These are phyloP conservation scores for Pangasianodon hypophthalmus DNA, from an alignment of 2,113 vertebrate species.

Conservation along the genomic window DNA sequence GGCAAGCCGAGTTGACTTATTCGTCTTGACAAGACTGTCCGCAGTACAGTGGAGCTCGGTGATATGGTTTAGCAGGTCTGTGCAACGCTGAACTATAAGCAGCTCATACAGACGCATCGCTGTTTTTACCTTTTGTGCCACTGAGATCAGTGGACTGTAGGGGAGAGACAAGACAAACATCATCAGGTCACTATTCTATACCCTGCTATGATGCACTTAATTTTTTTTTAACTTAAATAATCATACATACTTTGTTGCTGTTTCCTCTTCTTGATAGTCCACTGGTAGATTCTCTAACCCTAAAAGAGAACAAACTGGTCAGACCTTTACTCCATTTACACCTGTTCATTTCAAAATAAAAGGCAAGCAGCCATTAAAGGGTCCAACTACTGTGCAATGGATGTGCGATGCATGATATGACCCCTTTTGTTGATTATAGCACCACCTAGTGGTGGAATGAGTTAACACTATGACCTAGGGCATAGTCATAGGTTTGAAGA, in stretches of 20 bases:
- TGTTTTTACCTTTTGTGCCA: conserved; percentile 43
- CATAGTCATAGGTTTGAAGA: neutral
- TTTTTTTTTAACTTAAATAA: neutral
- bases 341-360: neutral
- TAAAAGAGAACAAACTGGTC: conserved; percentile 29
- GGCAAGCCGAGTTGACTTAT: conserved; percentile 61
- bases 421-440: neutral
- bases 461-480: neutral
- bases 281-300: conserved; percentile 36
- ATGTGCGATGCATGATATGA: neutral
- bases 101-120: conserved; percentile 39
- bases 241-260: conserved; percentile 43
- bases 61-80: conserved; percentile 34
- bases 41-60: conserved; percentile 53
- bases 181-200: neutral
- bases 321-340: neutral
- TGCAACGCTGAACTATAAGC: conserved; percentile 15
- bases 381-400: neutral
- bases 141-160: conserved; percentile 27
- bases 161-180: neutral
- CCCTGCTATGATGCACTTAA: neutral
- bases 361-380: too few relatives aligned
- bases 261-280: neutral
- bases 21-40: conserved; percentile 44
- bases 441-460: neutral